phyloP scores from a whole-genome alignment of 2,888 invertebrate genomes.

The Bellardia pandia region DNA sequence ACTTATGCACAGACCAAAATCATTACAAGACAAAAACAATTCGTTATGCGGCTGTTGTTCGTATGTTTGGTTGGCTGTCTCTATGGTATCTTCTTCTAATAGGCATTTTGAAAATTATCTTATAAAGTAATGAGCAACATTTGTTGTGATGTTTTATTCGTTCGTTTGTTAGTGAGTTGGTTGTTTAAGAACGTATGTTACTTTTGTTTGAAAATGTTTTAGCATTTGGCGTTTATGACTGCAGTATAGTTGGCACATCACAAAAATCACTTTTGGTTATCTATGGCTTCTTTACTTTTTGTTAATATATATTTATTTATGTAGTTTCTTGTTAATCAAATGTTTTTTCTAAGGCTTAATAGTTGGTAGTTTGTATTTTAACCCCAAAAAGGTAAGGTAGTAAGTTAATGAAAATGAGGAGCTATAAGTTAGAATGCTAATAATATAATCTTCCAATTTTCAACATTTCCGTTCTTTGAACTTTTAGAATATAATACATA shows the following conservation, averaged over 20 bases:
- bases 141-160: conserved; percentile 50
- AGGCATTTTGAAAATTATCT: conserved; percentile 46
- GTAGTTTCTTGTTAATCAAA: background rate
- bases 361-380: conserved; percentile 15
- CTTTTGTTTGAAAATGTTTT: conserved; percentile 33
- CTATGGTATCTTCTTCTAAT: conserved; percentile 22
- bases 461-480: too few species aligned
- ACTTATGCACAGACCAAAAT: conserved; percentile 75
- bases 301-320: background rate
- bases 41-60: conserved; percentile 74
- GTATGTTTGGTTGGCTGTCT: conserved; percentile 31
- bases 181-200: conserved; percentile 36
- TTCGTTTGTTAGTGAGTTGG: conserved; percentile 11
- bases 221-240: conserved; percentile 62
- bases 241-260: conserved; percentile 64
- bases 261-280: conserved; percentile 58
- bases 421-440: too few species aligned
- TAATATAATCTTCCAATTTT: too few species aligned
- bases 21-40: conserved; percentile 57
- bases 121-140: conserved; percentile 52
- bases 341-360: background rate
- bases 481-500: too few species aligned
- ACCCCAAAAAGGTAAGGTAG: background rate
- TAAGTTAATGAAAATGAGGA: too few species aligned
- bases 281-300: conserved; percentile 15